Evolutionary conservation across 2,888 invertebrate genomes (phyloP).

Genomic region (Kuschelorhynchus macadamiae): DNA sequence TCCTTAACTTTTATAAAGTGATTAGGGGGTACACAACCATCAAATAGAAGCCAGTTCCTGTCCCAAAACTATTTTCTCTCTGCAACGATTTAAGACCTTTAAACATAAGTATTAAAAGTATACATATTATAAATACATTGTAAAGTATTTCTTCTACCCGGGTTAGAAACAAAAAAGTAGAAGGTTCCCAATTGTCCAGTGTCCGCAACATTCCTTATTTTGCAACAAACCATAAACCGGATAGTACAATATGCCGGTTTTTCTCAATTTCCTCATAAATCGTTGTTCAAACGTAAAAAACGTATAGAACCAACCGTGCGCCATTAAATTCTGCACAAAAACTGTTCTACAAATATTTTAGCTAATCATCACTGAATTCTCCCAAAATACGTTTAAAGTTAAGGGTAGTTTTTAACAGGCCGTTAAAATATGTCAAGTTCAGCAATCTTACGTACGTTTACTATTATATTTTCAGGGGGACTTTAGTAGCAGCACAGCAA

Average conservation of each 20-base stretch:
- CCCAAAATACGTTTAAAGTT: constrained; percentile 6
- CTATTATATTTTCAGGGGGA: not conserved
- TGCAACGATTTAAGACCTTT: too few species aligned
- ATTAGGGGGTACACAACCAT: too few species aligned
- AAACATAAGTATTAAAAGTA: too few species aligned
- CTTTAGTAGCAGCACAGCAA: too few species aligned
- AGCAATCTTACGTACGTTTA: not conserved
- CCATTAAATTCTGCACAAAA: not conserved
- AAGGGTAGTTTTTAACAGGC: not conserved
- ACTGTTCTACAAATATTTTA: not conserved
- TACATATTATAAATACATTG: too few species aligned
- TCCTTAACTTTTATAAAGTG: too few species aligned
- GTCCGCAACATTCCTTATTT: too few species aligned
- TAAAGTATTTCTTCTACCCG: too few species aligned
- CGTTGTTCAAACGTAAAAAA: not conserved
- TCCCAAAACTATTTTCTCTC: too few species aligned
- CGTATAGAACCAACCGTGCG: not conserved
- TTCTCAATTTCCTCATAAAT: not conserved
- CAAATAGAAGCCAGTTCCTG: too few species aligned
- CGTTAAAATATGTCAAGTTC: not conserved
- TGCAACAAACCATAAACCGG: not conserved
- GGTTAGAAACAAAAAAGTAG: too few species aligned
- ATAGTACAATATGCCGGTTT: not conserved
- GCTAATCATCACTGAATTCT: not conserved
- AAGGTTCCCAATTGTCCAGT: too few species aligned